A percentile compares a stretch with the other conserved stretches of the same genome.
phyloP scores from a whole-genome alignment of 2,797 vertebrate genomes.

The Huso huso region DNA sequence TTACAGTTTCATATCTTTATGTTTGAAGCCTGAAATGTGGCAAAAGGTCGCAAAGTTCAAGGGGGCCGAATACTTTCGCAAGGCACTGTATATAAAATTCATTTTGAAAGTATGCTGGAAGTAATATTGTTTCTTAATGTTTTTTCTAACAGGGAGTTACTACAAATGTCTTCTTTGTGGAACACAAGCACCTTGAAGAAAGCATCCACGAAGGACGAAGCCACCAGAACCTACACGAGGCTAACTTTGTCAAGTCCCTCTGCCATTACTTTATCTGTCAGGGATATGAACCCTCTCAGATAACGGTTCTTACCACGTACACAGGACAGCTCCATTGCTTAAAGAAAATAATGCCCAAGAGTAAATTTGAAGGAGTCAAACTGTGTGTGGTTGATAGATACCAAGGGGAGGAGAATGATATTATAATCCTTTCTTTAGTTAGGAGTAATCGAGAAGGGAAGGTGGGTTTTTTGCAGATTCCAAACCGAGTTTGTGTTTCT shows the following conservation, averaged over 20 bases:
- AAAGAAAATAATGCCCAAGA: slow-evolving; percentile 23
- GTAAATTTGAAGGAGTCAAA: slow-evolving; percentile 17
- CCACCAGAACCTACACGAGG: slow-evolving; percentile 30
- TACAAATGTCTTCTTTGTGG: slow-evolving; percentile 31
- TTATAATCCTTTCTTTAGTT: slow-evolving; percentile 33
- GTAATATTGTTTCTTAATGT: slow-evolving; percentile 1
- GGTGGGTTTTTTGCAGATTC: slow-evolving; percentile 30
- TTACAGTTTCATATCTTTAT: too few species aligned
- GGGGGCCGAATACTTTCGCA: too few species aligned
- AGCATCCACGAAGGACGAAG: slow-evolving; percentile 30
- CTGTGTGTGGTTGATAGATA: slow-evolving; percentile 34
- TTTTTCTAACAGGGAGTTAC: slow-evolving; percentile 23
- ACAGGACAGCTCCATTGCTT: slow-evolving; percentile 28
- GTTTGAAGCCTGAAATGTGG: too few species aligned
- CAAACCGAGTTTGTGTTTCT: slow-evolving; percentile 35
- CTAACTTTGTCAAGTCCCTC: slow-evolving; percentile 27
- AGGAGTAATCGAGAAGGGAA: slow-evolving; percentile 25
- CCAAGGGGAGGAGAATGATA: slow-evolving; percentile 37
- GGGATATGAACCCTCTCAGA: slow-evolving; percentile 29
- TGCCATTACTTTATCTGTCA: slow-evolving; percentile 31
- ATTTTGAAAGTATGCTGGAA: not conserved
- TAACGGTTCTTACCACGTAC: slow-evolving; percentile 35
- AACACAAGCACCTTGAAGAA: slow-evolving; percentile 28
- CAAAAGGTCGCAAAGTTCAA: too few species aligned
- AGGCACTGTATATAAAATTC: too few species aligned